Evolutionary conservation across 2,888 invertebrate genomes (phyloP), one percentile per base, ranked within the genome.

Genomic region (Baccha elongata): DNA sequence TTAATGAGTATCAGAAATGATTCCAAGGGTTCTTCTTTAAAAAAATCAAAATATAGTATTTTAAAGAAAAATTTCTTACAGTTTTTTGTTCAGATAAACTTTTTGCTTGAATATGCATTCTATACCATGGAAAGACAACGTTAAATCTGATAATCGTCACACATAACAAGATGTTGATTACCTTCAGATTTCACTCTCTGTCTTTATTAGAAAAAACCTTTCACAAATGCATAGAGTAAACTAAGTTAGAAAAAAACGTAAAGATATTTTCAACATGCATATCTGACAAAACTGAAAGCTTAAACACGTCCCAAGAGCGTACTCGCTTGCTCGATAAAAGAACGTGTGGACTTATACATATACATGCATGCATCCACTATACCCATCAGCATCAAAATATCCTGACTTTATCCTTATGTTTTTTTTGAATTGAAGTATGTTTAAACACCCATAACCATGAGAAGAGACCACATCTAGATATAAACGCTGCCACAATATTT

Each of bases 371-470:
- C 68, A 72, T 60, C 48, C 46, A 50, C 62, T 48, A 52, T 10
- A 55, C 40, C 68, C 80, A 74, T 75, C 75, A 75, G 58, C 65
- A 71, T 78, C 67, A 72, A 65, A 73, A 69, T 62, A 74, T 72
- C 76, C 81, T 64, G 60, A 62, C 64, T 75, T 72, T 76, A 52
- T 69, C 52, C 72, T 60, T 10, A 21, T 11, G 7, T 21, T 23
- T 32, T 53, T 64, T 37, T 53, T 64, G 44, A 50, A 64, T 55
- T 32, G 42, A 60, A 73, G 74, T 68, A n/a, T n/a, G n/a, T n/a
- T n/a, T n/a, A 74, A 81, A 81, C 65, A 71, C 65, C 75, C 75
- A 48, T 71, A 81, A 67, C 76, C 76, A 81, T 62, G 50, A 37
- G n/a, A n/a, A 60, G 32, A n/a, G 29, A 81, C 75, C 76, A 35